Percentiles rank a stretch among this genome's conserved stretches.
phyloP scores from a whole-genome alignment of 2,113 vertebrate species.

The Chelonoidis abingdonii region DNA sequence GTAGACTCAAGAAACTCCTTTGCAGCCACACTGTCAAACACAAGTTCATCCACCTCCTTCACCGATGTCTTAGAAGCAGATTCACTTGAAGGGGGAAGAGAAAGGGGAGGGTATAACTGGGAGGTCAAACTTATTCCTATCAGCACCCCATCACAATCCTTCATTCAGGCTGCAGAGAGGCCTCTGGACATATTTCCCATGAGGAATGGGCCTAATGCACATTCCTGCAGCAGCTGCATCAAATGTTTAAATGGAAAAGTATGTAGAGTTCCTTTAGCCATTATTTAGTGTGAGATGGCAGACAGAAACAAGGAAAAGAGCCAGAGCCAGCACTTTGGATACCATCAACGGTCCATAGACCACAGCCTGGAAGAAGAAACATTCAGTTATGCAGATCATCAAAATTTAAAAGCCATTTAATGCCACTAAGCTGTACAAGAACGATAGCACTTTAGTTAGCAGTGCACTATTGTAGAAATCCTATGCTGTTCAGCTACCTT shows the following conservation, averaged over 20 bases:
- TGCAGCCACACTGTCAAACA: neutral
- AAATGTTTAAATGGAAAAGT: neutral
- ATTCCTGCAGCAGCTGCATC: neutral
- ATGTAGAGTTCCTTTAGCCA: neutral
- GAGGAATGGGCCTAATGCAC: neutral
- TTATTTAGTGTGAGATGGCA: neutral
- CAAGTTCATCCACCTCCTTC: neutral
- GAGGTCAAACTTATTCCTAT: neutral
- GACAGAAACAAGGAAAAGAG: neutral
- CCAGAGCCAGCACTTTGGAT: neutral
- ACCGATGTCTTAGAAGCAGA: neutral
- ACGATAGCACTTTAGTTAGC: neutral
- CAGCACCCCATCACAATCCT: neutral
- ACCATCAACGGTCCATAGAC: neutral
- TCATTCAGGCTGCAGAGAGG: neutral
- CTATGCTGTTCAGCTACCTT: neutral
- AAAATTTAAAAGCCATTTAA: neutral
- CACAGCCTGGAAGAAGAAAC: neutral
- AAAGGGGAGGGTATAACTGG: neutral
- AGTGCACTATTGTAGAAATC: fast-evolving
- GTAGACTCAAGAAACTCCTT: neutral
- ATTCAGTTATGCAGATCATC: neutral
- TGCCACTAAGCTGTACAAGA: neutral
- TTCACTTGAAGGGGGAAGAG: neutral
- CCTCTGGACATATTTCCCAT: neutral